Base-by-base conservation (phyloP, 2,113 vertebrate genomes). In the Chaetorhynchus papuensis region DNA sequence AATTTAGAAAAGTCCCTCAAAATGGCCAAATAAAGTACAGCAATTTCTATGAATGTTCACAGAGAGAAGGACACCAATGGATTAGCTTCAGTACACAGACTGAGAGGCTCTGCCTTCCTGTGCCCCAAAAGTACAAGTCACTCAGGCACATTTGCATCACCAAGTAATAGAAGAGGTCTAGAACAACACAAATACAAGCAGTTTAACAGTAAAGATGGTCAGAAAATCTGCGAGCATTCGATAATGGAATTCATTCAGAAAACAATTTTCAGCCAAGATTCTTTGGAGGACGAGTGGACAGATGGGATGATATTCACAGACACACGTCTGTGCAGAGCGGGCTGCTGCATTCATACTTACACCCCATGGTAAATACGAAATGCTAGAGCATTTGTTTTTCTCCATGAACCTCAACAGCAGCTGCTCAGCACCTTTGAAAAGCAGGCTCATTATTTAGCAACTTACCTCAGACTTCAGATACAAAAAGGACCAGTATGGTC, bases 261-360 rank as follows among this genome's bases (percentile, higher is more conserved):
- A 69, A 87, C 54, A 64, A 0, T 1, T 61, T 47, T 79, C 47
- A 85, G 33, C 49, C 42, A 47, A 44, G 16, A 42, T 33, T 31
- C 37, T 64, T 15, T 27, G 28, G 22, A 18, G 6, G 7, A 31
- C 0, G 0, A 6, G 12, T 31, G 30, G 39, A 66, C 15, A 90
- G 42, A 71, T 2, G 5, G 53, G 52, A 53, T 2, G 2, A 50
- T 37, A 87, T n/a, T 60, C 23, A 15, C 30, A 52, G 17, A 57
- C 13, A 63, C 11, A 70, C 0, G 4, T 60, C 31, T 53, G 27
- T 54, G 45, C 50, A 87, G 44, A 75, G 53, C 13, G 13, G 61
- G 47, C 31, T 59, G 45, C 31, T 94, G 66, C 63, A 33, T 30
- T 80, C 63, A 3, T 53, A 41, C 26, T 61, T 82, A 79, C 13